Evolutionary conservation across 92 coral and sea anemone genomes (phyloP).

Genomic region (Pocillopora grandis): DNA sequence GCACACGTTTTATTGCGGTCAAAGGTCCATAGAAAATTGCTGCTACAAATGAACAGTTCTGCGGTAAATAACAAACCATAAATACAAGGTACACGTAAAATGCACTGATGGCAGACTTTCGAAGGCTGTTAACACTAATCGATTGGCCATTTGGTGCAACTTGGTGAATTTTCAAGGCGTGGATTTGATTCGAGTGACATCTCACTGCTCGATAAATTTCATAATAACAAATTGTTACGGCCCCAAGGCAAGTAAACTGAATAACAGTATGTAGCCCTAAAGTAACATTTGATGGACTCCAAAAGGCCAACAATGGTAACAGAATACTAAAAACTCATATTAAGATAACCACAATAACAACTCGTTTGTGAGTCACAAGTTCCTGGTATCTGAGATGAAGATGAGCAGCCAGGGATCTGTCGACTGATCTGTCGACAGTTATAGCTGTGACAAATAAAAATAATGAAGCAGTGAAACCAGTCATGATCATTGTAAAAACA

Average conservation of each 20-base stretch:
- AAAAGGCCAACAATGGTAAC: neutral
- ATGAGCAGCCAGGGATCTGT: slow-evolving; percentile 6
- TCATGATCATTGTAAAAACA: neutral
- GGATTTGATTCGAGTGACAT: neutral
- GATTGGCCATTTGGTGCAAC: neutral
- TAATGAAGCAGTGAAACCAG: neutral
- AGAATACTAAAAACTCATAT: neutral
- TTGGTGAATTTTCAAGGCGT: neutral
- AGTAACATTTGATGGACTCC: neutral
- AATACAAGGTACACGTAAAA: neutral
- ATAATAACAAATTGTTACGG: neutral
- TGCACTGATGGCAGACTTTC: neutral
- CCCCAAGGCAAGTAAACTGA: neutral
- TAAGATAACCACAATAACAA: neutral
- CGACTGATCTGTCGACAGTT: neutral
- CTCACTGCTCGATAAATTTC: neutral
- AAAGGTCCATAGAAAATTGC: too few relatives aligned
- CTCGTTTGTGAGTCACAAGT: slow-evolving; percentile 11
- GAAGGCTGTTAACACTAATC: neutral
- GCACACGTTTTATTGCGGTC: too few relatives aligned
- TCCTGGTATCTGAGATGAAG: slow-evolving; percentile 14
- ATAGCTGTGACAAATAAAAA: neutral
- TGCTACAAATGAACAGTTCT: too few relatives aligned
- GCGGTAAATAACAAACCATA: neutral
- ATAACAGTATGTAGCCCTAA: neutral